Evolutionary conservation across 2,888 invertebrate species (phyloP).

Genomic region (Trypoxylon attenuatum): DNA sequence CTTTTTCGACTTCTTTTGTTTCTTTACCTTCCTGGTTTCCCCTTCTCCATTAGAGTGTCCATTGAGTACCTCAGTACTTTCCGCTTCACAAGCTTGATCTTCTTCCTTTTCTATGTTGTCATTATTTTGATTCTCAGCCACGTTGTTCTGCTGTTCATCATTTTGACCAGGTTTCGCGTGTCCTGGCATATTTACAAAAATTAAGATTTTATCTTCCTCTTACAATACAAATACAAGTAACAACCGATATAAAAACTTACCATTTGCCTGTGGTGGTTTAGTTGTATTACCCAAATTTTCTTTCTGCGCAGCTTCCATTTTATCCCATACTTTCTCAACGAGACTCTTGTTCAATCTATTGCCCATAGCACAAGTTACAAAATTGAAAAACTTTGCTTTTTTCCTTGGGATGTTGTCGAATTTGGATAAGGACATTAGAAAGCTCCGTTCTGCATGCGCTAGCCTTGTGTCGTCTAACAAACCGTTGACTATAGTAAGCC

Average conservation of each 20-base stretch:
- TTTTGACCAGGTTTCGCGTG: constrained; percentile 1
- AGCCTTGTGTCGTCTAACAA: constrained; percentile 79
- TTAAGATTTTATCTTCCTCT: not conserved
- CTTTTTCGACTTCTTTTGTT: constrained; percentile 60
- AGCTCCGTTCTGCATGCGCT: constrained; percentile 77
- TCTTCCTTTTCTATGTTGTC: constrained; percentile 62
- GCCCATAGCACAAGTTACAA: constrained; percentile 80
- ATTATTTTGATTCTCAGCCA: constrained; percentile 65
- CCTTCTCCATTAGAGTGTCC: too few species aligned
- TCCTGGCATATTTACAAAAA: constrained; percentile 3
- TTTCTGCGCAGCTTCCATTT: constrained; percentile 71
- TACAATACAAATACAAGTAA: not conserved
- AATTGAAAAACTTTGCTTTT: constrained; percentile 88
- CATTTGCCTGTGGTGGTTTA: constrained; percentile 22
- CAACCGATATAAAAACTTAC: constrained; percentile 6
- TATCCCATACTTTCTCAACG: constrained; percentile 82
- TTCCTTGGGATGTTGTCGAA: constrained; percentile 91
- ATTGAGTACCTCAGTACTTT: constrained; percentile 16
- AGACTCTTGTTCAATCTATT: constrained; percentile 77
- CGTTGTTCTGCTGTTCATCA: constrained; percentile 34
- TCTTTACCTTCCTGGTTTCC: not conserved
- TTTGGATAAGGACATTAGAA: constrained; percentile 82
- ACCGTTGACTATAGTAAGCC: constrained; percentile 84
- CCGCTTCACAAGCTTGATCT: constrained; percentile 42
- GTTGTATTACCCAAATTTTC: constrained; percentile 10